phyloP scores from a whole-genome alignment of 64 coral and sea anemone genomes.

The Porites australiensis region DNA sequence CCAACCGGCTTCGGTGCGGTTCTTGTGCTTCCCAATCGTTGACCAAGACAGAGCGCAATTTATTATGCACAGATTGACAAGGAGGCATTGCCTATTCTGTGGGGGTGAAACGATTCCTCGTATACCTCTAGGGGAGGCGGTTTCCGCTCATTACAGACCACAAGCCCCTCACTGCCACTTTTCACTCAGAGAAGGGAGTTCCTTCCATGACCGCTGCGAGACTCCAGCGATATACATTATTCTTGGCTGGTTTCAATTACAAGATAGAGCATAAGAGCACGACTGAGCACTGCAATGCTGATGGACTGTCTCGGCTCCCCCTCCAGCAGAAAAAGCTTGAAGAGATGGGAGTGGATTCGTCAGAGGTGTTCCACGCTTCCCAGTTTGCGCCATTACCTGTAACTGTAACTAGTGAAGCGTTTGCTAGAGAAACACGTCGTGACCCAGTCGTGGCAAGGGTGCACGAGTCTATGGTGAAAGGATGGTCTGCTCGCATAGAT shows the following conservation, averaged over 20 bases:
- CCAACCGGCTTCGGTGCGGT: constrained; percentile 49
- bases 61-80: constrained; percentile 45
- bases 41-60: constrained; percentile 38
- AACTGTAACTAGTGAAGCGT: constrained; percentile 39
- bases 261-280: constrained; percentile 49
- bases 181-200: constrained; percentile 53
- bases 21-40: constrained; percentile 38
- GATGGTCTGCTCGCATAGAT: constrained; percentile 21
- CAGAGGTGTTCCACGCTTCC: constrained; percentile 53
- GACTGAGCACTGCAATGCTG: constrained; percentile 54
- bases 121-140: constrained; percentile 31
- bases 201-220: constrained; percentile 42
- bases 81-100: constrained; percentile 16
- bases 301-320: constrained; percentile 70
- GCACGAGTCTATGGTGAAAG: constrained; percentile 38
- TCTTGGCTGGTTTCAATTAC: constrained; percentile 55
- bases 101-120: constrained; percentile 20
- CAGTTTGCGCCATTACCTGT: constrained; percentile 50
- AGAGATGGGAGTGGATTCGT: constrained; percentile 22
- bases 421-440: constrained; percentile 54
- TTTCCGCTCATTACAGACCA: constrained; percentile 54
- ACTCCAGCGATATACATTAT: constrained; percentile 56
- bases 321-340: constrained; percentile 52
- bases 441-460: constrained; percentile 16
- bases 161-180: constrained; percentile 30